A percentile compares a stretch with the other conserved stretches of the same genome.
Evolutionary conservation across 92 coral and sea anemone genomes (phyloP).

Genomic region (Phenganax marumi): DNA sequence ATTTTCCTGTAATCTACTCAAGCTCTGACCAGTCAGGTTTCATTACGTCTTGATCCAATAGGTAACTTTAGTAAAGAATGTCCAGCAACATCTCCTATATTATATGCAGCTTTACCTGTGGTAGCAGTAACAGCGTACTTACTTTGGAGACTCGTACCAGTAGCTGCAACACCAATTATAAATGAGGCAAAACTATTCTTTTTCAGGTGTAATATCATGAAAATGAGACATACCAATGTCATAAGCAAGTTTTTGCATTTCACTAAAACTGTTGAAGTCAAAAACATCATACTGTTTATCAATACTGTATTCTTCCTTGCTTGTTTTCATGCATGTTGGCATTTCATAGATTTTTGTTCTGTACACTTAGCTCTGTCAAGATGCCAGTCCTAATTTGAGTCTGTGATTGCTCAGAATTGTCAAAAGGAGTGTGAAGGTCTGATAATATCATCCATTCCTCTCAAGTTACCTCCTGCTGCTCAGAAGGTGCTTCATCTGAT

Average conservation of each 20-base stretch:
- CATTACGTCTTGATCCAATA: too few species aligned
- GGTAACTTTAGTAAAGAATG: too few species aligned
- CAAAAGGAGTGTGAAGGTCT: too few species aligned
- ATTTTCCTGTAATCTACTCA: too few species aligned
- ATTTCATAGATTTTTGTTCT: slow-evolving; percentile 38
- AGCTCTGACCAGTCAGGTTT: too few species aligned
- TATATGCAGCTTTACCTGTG: too few species aligned
- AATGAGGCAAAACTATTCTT: too few species aligned
- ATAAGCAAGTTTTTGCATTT: too few species aligned
- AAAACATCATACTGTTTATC: not conserved
- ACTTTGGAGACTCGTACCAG: too few species aligned
- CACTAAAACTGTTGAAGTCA: not conserved
- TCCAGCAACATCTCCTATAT: too few species aligned
- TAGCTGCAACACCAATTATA: too few species aligned
- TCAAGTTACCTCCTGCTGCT: slow-evolving; percentile 24
- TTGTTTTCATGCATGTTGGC: slow-evolving; percentile 30
- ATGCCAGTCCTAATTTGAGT: slow-evolving; percentile 52
- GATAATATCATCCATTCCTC: slow-evolving; percentile 72
- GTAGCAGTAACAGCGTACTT: too few species aligned
- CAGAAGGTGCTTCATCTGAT: slow-evolving; percentile 31
- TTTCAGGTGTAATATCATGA: not conserved
- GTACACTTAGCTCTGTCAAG: slow-evolving; percentile 40
- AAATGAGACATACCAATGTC: slow-evolving; percentile 7
- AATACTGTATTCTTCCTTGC: slow-evolving; percentile 4
- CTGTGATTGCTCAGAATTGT: not conserved